phyloP scores from a whole-genome alignment of 2,113 vertebrate genomes.

The Montifringilla adamsi region DNA sequence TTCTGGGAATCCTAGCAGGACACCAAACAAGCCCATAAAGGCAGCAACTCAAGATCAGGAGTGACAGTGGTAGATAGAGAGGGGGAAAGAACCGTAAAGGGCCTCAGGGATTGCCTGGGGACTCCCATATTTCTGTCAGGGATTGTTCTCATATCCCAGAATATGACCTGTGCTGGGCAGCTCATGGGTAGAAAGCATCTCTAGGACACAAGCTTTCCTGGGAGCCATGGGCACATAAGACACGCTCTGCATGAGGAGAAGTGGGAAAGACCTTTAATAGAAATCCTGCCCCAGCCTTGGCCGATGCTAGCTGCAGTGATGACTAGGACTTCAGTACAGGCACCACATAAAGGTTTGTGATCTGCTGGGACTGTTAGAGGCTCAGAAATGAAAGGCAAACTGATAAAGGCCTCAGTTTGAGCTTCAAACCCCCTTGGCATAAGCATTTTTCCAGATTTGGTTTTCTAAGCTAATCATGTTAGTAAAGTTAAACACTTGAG shows the following conservation, averaged over 20 bases:
- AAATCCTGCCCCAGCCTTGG: not conserved
- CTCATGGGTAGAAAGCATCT: not conserved
- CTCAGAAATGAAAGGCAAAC: not conserved
- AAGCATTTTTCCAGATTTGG: not conserved
- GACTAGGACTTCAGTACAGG: not conserved
- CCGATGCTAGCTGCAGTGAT: fast-evolving
- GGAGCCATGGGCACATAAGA: not conserved
- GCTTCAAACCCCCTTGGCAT: not conserved
- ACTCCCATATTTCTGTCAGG: not conserved
- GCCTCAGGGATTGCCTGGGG: not conserved
- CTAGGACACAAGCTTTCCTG: not conserved
- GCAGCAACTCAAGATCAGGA: not conserved
- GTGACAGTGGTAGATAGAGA: not conserved
- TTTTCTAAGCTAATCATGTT: not conserved
- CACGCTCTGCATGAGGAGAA: not conserved
- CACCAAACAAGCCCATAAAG: not conserved
- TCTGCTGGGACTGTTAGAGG: not conserved
- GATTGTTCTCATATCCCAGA: not conserved
- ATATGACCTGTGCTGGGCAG: not conserved
- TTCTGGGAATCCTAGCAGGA: not conserved
- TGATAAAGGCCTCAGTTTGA: not conserved
- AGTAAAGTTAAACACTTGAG: not conserved
- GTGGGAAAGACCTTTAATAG: not conserved
- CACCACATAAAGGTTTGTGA: not conserved
- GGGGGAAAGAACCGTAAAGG: not conserved